Evolutionary conservation across 2,797 vertebrate species (phyloP), one percentile per base, ranked within the genome.

Genomic region (Enteromius anoplus): DNA sequence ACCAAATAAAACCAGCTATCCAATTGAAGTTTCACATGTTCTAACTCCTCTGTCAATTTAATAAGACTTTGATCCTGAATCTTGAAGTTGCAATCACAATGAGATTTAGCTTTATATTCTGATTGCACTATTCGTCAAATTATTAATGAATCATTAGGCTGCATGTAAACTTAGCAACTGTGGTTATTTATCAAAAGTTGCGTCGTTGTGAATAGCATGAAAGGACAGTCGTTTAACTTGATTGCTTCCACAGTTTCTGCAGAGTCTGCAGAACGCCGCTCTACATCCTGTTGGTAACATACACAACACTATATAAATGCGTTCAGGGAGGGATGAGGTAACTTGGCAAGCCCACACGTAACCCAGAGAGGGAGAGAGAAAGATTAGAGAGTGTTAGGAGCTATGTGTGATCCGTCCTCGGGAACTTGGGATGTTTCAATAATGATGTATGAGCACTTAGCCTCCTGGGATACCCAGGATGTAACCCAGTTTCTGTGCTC

Each of bases 391-490:
- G 71, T 19, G 77, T 83, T 82, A 81, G 80, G 79, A 83, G 62
- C 72, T 82, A 26, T 23, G 32, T 49, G 55, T 69, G 37, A 88
- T 83, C 40, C 34, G 80, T 82, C 77, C 79, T 85, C n/a, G 17
- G 34, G 78, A 81, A 75, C 84, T 60, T 64, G 77, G 83, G 84
- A 86, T 42, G 34, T 87, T 80, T 87, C 84, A 87, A 85, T 84
- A 88, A 89, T 89, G 87, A 89, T 87, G 73, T 79, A 85, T 86
- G 86, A 88, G 80, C 62, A 45, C 71, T 80, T 42, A n/a, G 66
- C 49, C 86, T 86, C 80, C 64, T 81, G 87, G 86, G 86, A 85
- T 45, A 32, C 64, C 60, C 53, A 80, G 69, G 83, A 81, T 81
- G 81, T 86, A 83, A 87, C 88, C 81, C 71, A 75, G 78, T 53